Evolutionary conservation across 2,888 invertebrate genomes (phyloP).

Genomic region (Platerodrilus igneus): DNA sequence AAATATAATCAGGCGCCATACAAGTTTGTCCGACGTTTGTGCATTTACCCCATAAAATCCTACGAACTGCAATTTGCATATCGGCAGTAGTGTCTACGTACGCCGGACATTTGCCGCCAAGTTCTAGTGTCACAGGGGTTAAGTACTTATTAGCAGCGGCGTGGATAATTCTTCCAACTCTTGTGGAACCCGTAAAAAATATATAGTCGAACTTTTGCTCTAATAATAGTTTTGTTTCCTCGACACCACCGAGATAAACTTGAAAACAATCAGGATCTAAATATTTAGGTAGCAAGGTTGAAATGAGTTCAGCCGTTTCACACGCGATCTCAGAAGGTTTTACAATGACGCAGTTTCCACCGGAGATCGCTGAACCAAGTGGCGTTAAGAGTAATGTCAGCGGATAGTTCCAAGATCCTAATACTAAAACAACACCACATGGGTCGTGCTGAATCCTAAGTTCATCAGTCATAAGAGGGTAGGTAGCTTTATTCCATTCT

Average conservation of each 20-base stretch:
- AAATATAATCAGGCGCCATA: slow-evolving; percentile 90
- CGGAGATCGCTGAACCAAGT: slow-evolving; percentile 79
- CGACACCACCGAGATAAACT: slow-evolving; percentile 59
- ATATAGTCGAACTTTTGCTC: slow-evolving; percentile 71
- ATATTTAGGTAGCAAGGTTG: slow-evolving; percentile 75
- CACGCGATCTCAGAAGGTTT: slow-evolving; percentile 87
- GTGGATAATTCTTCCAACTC: slow-evolving; percentile 64
- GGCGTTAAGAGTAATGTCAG: slow-evolving; percentile 76
- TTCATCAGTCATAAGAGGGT: slow-evolving; percentile 71
- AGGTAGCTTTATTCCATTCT: slow-evolving; percentile 72
- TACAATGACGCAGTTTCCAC: slow-evolving; percentile 84
- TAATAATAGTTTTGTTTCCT: slow-evolving; percentile 63
- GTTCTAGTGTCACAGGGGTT: slow-evolving; percentile 70
- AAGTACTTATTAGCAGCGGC: slow-evolving; percentile 66
- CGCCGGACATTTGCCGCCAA: slow-evolving; percentile 80
- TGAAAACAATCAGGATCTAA: slow-evolving; percentile 66
- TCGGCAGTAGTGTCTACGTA: slow-evolving; percentile 83
- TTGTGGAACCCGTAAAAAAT: slow-evolving; percentile 66
- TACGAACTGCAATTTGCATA: slow-evolving; percentile 67
- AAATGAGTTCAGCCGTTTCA: slow-evolving; percentile 65
- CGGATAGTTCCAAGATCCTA: slow-evolving; percentile 97
- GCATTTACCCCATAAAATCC: slow-evolving; percentile 93
- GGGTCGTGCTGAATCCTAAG: slow-evolving; percentile 79
- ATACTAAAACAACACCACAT: slow-evolving; percentile 80
- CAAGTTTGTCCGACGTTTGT: slow-evolving; percentile 93